These are phyloP conservation scores for Marronus borbonicus DNA, from an alignment of 2,888 invertebrate genomes.

Conservation along the genomic window DNA sequence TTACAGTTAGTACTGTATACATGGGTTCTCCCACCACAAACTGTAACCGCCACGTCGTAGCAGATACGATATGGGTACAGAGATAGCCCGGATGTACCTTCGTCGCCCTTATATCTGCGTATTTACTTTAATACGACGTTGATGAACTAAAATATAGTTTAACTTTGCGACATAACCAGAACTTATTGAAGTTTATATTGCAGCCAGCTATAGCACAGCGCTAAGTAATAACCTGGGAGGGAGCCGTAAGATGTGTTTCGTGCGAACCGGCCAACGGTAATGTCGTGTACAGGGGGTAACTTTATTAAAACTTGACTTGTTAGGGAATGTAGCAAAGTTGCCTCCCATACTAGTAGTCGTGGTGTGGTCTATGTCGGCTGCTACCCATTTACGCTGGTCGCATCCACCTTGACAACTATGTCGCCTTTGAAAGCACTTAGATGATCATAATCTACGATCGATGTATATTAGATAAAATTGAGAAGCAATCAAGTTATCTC, in stretches of 20 bases:
- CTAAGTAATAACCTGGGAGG: slow-evolving; percentile 43
- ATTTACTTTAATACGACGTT: slow-evolving; percentile 32
- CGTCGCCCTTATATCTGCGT: neutral
- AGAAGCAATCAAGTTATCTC: too few species aligned
- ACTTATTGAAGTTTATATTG: slow-evolving; percentile 49
- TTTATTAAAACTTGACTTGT: slow-evolving; percentile 46
- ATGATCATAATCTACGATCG: too few species aligned
- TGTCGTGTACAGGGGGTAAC: slow-evolving; percentile 39
- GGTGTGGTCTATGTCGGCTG: neutral
- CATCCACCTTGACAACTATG: too few species aligned
- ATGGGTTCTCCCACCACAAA: neutral
- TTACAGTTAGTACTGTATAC: neutral
- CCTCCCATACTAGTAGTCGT: neutral
- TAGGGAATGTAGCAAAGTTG: neutral
- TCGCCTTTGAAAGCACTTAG: too few species aligned
- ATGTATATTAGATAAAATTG: too few species aligned
- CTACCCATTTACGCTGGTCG: neutral
- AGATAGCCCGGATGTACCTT: neutral
- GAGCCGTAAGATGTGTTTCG: slow-evolving; percentile 16
- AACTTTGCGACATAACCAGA: slow-evolving; percentile 28
- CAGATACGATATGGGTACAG: neutral
- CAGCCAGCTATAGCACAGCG: slow-evolving; percentile 18
- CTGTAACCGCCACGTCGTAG: neutral
- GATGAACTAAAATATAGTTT: slow-evolving; percentile 30
- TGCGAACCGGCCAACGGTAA: slow-evolving; percentile 41